These are phyloP conservation scores for Ammodytes dubius DNA, from an alignment of 2,113 vertebrate species.

Conservation along the genomic window DNA sequence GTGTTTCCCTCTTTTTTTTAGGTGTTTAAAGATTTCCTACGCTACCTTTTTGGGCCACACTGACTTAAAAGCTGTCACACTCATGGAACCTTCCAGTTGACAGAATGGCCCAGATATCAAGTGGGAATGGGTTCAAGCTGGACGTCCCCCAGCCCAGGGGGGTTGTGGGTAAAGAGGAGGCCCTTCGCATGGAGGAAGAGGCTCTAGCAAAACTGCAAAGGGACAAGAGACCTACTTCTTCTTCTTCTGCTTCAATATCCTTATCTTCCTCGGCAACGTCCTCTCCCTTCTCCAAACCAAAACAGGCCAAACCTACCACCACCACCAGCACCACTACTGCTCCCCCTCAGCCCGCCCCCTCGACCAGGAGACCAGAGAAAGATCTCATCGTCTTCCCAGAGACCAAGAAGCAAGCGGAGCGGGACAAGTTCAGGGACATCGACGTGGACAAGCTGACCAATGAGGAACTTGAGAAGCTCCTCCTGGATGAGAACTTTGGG, in stretches of 20 bases:
- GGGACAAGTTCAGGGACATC: slow-evolving; percentile 87
- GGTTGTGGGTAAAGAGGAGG: slow-evolving; percentile 95
- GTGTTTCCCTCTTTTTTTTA: slow-evolving; percentile 19
- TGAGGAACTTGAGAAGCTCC: slow-evolving; percentile 94
- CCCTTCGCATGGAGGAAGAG: slow-evolving; percentile 98
- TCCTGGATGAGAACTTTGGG: slow-evolving; percentile 93
- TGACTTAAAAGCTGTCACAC: slow-evolving; percentile 69
- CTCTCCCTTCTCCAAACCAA: slow-evolving; percentile 52
- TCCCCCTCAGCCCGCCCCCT: slow-evolving; percentile 79
- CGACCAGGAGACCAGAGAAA: slow-evolving; percentile 84
- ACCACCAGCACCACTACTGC: slow-evolving; percentile 9
- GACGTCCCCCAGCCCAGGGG: slow-evolving; percentile 88
- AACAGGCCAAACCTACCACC: slow-evolving; percentile 50
- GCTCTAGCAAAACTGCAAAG: slow-evolving; percentile 94
- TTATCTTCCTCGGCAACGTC: slow-evolving; percentile 65
- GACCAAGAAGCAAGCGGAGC: slow-evolving; percentile 84
- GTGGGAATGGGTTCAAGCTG: slow-evolving; percentile 91
- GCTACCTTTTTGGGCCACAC: slow-evolving; percentile 37
- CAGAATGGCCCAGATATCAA: slow-evolving; percentile 95
- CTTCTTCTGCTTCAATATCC: slow-evolving; percentile 52
- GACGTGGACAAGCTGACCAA: slow-evolving; percentile 93
- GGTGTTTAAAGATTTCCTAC: slow-evolving; percentile 62
- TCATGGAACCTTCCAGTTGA: slow-evolving; percentile 84
- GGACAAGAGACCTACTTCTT: slow-evolving; percentile 84
- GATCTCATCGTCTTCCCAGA: slow-evolving; percentile 98